A percentile compares a stretch with the other conserved stretches of the same genome.
These are phyloP conservation scores for Protomyctophum bolini DNA, from an alignment of 2,113 vertebrate genomes.

Conservation along the genomic window DNA sequence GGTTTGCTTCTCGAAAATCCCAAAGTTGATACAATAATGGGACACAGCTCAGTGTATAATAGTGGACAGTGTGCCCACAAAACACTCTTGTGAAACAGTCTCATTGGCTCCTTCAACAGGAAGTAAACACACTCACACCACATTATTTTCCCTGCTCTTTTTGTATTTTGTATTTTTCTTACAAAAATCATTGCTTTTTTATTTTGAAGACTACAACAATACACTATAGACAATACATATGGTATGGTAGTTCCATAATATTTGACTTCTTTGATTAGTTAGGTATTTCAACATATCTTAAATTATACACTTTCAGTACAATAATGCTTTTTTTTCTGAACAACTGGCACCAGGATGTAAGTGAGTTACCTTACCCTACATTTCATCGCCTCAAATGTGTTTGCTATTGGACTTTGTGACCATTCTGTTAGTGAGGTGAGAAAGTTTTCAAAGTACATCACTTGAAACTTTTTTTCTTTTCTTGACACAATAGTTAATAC, in stretches of 20 bases:
- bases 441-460: conserved; percentile 42
- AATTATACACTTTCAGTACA: conserved; percentile 86
- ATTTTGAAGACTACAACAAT: conserved; percentile 77
- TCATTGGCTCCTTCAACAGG: conserved; percentile 28
- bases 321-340: conserved; percentile 77
- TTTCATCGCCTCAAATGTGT: conserved; percentile 29
- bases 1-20: conserved; percentile 12
- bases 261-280: conserved; percentile 82
- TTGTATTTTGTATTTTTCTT: conserved; percentile 66
- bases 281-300: conserved; percentile 85
- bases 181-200: conserved; percentile 69
- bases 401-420: conserved; percentile 23
- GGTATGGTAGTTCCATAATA: conserved; percentile 74
- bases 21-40: conserved; percentile 6
- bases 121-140: conserved; percentile 41
- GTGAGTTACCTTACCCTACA: conserved; percentile 40
- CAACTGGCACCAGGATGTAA: conserved; percentile 71
- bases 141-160: conserved; percentile 62
- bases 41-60: conserved; percentile 9
- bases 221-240: conserved; percentile 83
- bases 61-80: conserved; percentile 22
- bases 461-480: conserved; percentile 15
- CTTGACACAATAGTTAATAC: conserved; percentile 66
- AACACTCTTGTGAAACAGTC: conserved; percentile 33
- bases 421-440: conserved; percentile 48